Conservation (phyloP, 2,113 vertebrate species). For the Cyprinodon brontotheroides region DNA sequence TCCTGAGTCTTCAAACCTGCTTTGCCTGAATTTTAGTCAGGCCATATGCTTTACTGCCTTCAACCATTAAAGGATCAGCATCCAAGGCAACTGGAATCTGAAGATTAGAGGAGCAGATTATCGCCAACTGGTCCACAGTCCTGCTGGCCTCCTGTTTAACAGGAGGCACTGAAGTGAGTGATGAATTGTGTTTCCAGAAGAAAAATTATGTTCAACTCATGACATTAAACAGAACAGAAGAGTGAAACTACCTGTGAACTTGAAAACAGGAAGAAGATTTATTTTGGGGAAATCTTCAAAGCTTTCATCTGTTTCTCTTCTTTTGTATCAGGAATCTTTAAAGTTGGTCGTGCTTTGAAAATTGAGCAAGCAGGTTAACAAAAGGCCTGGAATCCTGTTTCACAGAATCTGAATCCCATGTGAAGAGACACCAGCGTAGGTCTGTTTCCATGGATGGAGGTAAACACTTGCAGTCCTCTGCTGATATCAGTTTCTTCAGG, state of each 20-base stretch:
- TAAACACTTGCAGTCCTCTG: slow-evolving; percentile 53
- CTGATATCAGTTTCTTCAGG: slow-evolving; percentile 52
- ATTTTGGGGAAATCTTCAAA: background rate
- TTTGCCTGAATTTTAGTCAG: slow-evolving; percentile 14
- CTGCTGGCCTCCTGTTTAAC: background rate
- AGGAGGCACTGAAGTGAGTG: background rate
- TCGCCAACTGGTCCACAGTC: slow-evolving; percentile 12
- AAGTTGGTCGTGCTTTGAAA: slow-evolving; percentile 1
- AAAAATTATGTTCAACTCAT: background rate
- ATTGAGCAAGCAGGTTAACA: background rate
- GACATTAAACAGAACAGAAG: background rate
- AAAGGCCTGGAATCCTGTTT: slow-evolving; percentile 37
- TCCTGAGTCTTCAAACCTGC: slow-evolving; percentile 52
- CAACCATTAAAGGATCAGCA: slow-evolving; percentile 57
- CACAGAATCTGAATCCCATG: slow-evolving; percentile 23
- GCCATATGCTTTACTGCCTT: slow-evolving; percentile 60
- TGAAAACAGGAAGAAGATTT: background rate
- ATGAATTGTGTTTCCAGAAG: background rate
- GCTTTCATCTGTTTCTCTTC: background rate
- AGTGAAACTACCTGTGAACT: background rate
- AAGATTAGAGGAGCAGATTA: slow-evolving; percentile 29
- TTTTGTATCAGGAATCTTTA: background rate
- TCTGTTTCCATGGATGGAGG: slow-evolving; percentile 53
- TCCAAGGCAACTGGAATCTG: slow-evolving; percentile 34
- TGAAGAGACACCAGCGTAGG: slow-evolving; percentile 40